Evolutionary conservation across 2,113 vertebrate species (phyloP).

Genomic region (Rhodinocichla rosea): DNA sequence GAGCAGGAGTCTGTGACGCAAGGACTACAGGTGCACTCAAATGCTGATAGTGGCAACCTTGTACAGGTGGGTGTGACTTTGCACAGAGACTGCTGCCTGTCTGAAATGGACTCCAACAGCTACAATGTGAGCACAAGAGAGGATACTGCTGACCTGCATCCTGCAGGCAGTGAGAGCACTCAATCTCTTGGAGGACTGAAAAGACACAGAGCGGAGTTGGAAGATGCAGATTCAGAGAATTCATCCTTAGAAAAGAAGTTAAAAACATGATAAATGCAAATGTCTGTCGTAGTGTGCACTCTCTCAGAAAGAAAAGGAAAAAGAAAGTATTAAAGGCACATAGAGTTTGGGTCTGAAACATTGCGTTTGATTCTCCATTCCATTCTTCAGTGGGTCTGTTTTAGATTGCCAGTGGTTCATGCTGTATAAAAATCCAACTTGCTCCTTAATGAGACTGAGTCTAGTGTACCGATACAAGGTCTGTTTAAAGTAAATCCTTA

Average conservation of each 20-base stretch:
- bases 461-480: slow-evolving; percentile 68
- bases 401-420: slow-evolving; percentile 69
- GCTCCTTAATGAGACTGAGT: slow-evolving; percentile 68
- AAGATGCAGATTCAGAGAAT: slow-evolving; percentile 80
- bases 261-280: slow-evolving; percentile 84
- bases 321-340: slow-evolving; percentile 77
- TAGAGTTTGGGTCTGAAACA: slow-evolving; percentile 74
- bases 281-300: slow-evolving; percentile 43
- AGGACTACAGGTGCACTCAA: slow-evolving; percentile 67
- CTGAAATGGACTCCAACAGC: slow-evolving; percentile 74
- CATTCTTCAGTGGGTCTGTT: slow-evolving; percentile 69
- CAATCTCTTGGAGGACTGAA: slow-evolving; percentile 78
- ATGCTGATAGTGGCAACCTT: slow-evolving; percentile 64
- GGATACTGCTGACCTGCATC: slow-evolving; percentile 60
- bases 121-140: slow-evolving; percentile 68
- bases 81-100: slow-evolving; percentile 75
- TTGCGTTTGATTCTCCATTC: slow-evolving; percentile 74
- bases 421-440: slow-evolving; percentile 68
- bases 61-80: slow-evolving; percentile 60
- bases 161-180: slow-evolving; percentile 51
- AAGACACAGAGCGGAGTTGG: slow-evolving; percentile 84
- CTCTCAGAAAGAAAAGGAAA: slow-evolving; percentile 1
- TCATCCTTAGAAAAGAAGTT: slow-evolving; percentile 91
- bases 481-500: slow-evolving; percentile 70
- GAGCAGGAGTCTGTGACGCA: slow-evolving; percentile 59